phyloP scores from a whole-genome alignment of 2,113 vertebrate species.

The Callithrix jacchus region DNA sequence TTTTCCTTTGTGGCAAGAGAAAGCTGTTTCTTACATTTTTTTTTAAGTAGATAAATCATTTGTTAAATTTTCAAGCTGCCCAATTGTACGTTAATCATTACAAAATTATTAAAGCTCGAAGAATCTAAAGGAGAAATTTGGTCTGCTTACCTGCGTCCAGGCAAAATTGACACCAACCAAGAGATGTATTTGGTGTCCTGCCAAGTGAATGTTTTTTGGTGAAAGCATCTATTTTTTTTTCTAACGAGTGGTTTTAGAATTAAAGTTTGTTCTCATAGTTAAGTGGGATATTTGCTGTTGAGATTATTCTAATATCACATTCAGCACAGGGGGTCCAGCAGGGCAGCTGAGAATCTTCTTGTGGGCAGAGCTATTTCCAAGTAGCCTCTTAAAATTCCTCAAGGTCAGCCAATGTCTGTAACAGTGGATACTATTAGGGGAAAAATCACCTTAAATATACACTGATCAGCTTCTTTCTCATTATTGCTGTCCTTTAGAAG shows the following conservation, averaged over 20 bases:
- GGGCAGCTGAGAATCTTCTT: accelerated
- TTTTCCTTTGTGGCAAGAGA: not conserved
- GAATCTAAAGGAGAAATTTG: not conserved
- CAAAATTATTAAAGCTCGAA: not conserved
- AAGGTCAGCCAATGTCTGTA: accelerated
- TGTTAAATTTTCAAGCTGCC: not conserved
- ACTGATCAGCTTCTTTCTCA: not conserved
- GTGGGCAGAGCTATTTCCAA: accelerated
- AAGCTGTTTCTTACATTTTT: not conserved
- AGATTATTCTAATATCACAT: too few relatives aligned
- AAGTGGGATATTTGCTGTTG: not conserved
- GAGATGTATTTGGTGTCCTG: not conserved
- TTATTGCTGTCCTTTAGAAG: not conserved
- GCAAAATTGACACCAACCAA: not conserved
- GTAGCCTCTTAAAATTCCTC: not conserved
- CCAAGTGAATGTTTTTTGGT: not conserved
- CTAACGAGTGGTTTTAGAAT: not conserved
- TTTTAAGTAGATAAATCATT: not conserved
- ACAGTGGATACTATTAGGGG: accelerated
- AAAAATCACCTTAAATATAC: accelerated
- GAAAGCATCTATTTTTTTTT: constrained; percentile 24
- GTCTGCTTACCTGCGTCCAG: not conserved
- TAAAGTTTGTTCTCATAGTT: not conserved
- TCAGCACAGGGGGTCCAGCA: too few relatives aligned
- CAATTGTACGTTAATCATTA: not conserved